A percentile compares a stretch with the other conserved stretches of the same genome.
Evolutionary conservation across 1,140 invertebrate species (phyloP).

Genomic region (Pissodes strobi): DNA sequence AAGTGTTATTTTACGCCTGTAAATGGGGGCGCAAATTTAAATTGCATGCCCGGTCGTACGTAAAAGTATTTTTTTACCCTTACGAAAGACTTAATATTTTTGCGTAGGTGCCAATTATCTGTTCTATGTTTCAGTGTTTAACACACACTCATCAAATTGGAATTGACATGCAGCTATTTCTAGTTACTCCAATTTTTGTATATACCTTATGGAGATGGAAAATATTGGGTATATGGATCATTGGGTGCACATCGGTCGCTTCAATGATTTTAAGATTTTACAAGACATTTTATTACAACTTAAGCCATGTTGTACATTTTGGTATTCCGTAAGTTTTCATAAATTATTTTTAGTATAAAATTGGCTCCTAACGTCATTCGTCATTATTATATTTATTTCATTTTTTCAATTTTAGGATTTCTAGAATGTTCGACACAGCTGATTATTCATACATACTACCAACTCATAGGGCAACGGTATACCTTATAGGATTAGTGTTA

Average conservation of each 20-base stretch:
- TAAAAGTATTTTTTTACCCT: too few species aligned
- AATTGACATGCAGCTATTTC: conserved; percentile 83
- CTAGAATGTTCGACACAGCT: conserved; percentile 68
- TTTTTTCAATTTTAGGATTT: conserved; percentile 56
- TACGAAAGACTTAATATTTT: too few species aligned
- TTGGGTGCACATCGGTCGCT: conserved; percentile 57
- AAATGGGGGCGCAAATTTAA: too few species aligned
- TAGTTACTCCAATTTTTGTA: conserved; percentile 72
- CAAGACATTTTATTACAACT: conserved; percentile 61
- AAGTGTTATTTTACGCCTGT: too few species aligned
- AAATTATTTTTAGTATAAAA: not conserved
- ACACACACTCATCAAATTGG: conserved; percentile 77
- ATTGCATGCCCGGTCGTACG: too few species aligned
- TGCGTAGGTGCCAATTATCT: too few species aligned
- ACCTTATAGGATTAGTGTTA: conserved; percentile 68
- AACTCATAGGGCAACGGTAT: conserved; percentile 70
- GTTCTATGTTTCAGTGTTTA: conserved; percentile 66
- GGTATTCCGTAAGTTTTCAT: conserved; percentile 66
- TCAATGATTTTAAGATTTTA: conserved; percentile 67
- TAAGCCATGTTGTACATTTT: conserved; percentile 69
- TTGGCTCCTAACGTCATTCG: conserved; percentile 4
- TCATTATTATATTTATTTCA: too few species aligned
- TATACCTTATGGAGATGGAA: conserved; percentile 65
- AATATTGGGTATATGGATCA: conserved; percentile 58
- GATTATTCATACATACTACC: conserved; percentile 71